Percentiles rank a stretch among this genome's conserved stretches.
phyloP scores from a whole-genome alignment of 2,113 vertebrate genomes.

The Calonectris borealis region DNA sequence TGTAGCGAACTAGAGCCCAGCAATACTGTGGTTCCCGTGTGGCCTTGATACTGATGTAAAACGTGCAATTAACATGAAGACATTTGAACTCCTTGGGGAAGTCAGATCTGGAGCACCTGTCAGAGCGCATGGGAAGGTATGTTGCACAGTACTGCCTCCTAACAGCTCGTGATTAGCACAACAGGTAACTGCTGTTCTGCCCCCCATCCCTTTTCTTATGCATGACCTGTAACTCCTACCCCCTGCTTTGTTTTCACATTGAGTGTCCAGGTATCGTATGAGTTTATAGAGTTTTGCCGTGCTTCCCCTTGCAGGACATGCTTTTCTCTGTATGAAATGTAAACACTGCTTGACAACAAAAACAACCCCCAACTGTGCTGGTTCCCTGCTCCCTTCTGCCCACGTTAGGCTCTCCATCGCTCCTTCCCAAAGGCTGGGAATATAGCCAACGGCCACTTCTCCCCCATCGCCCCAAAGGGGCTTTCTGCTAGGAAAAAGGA shows the following conservation, averaged over 20 bases:
- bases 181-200: constrained; percentile 40
- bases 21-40: constrained; percentile 47
- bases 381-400: not conserved
- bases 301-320: constrained; percentile 37
- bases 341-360: constrained; percentile 16
- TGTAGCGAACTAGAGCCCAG: constrained; percentile 58
- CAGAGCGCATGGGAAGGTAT: not conserved
- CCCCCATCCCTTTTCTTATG: not conserved
- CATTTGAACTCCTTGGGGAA: constrained; percentile 28
- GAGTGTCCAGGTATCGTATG: not conserved
- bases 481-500: not conserved
- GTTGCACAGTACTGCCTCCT: constrained; percentile 33
- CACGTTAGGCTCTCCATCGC: accelerated
- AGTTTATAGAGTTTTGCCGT: constrained; percentile 38
- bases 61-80: constrained; percentile 44
- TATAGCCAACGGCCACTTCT: not conserved
- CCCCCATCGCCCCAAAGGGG: not conserved
- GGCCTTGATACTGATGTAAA: constrained; percentile 57
- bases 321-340: constrained; percentile 23
- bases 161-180: constrained; percentile 17
- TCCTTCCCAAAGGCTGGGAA: not conserved
- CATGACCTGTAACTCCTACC: not conserved
- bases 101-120: constrained; percentile 31
- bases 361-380: not conserved
- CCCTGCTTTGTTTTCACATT: not conserved